Evolutionary conservation across 2,113 vertebrate genomes (phyloP).

Genomic region (Rafetus swinhoei): DNA sequence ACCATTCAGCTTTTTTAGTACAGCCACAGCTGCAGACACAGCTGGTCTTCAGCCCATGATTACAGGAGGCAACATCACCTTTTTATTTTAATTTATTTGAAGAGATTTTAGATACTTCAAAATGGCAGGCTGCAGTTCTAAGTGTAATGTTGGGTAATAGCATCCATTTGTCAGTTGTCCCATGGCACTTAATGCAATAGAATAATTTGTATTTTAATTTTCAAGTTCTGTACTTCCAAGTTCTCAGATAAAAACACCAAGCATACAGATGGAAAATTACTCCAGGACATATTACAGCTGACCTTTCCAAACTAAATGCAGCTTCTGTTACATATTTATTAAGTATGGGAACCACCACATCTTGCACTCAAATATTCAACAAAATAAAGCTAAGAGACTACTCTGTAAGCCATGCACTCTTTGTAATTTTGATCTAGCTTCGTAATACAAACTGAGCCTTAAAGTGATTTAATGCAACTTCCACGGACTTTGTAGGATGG

Average conservation of each 20-base stretch:
- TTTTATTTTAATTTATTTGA: too few relatives aligned
- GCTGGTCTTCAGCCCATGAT: not conserved
- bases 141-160: not conserved
- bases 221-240: not conserved
- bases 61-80: not conserved
- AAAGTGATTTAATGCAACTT: not conserved
- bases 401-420: not conserved
- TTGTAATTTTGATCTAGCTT: not conserved
- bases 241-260: not conserved
- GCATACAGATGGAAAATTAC: not conserved
- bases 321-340: not conserved
- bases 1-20: not conserved
- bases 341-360: not conserved
- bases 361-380: not conserved
- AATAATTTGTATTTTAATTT: conserved; percentile 13
- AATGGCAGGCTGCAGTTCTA: conserved; percentile 6
- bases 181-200: not conserved
- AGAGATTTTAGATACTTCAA: conserved; percentile 39
- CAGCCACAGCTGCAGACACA: not conserved
- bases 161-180: not conserved
- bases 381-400: not conserved
- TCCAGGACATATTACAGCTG: not conserved
- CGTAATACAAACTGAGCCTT: not conserved
- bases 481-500: not conserved
- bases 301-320: not conserved